Conservation (phyloP, 92 coral and sea anemone genomes). For the Parazoanthus darwini region DNA sequence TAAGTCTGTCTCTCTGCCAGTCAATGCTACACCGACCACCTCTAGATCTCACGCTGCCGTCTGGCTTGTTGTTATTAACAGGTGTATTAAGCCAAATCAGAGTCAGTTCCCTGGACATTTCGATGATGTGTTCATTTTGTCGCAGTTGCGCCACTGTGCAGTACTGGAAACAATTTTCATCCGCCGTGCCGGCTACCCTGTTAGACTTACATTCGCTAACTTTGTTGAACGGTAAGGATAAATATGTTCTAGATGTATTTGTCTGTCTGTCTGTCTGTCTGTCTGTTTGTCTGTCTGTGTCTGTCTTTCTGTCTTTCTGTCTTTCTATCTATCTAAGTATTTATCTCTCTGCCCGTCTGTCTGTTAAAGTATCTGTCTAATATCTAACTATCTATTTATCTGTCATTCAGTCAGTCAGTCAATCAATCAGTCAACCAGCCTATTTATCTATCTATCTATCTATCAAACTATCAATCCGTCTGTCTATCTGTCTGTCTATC, state of each 20-base stretch:
- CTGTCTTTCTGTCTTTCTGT: not conserved
- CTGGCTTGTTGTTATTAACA: not conserved
- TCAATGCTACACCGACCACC: not conserved
- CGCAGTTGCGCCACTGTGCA: conserved; percentile 15
- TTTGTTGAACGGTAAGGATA: conserved; percentile 15
- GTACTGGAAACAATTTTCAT: conserved; percentile 25
- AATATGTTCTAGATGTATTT: not conserved
- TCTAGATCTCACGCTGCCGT: not conserved
- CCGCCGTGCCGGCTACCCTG: conserved; percentile 24
- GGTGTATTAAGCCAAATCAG: conserved; percentile 26
- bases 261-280: not conserved
- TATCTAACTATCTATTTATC: not conserved
- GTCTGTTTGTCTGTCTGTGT: too few species aligned
- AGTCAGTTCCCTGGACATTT: conserved; percentile 21
- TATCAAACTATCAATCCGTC: not conserved
- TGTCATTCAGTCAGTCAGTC: too few species aligned
- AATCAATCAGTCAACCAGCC: not conserved
- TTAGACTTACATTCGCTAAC: conserved; percentile 2
- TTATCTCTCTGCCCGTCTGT: too few species aligned
- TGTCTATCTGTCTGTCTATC: too few species aligned
- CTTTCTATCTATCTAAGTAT: not conserved
- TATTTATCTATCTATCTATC: not conserved
- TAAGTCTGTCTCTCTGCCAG: not conserved
- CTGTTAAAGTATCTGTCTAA: too few species aligned
- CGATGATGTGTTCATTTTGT: conserved; percentile 15